Evolutionary conservation across 1,140 invertebrate species (phyloP).

Genomic region (Bombus turneri): DNA sequence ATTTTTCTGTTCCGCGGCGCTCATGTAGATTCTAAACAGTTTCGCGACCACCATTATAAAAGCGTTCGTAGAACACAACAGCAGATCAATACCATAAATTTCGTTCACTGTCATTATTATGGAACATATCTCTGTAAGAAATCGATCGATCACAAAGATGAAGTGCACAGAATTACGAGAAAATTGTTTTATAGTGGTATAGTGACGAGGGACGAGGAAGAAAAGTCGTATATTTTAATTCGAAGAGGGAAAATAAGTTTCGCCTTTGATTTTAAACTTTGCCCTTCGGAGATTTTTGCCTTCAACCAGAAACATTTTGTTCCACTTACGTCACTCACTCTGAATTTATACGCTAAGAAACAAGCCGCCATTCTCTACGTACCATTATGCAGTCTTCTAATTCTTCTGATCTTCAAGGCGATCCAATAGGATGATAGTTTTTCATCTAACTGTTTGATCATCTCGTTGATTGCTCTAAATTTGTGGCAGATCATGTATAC

Average conservation of each 20-base stretch:
- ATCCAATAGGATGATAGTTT: slow-evolving; percentile 31
- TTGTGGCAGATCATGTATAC: slow-evolving; percentile 59
- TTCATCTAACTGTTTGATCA: slow-evolving; percentile 54
- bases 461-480: slow-evolving; percentile 62
- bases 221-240: neutral
- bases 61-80: slow-evolving; percentile 70
- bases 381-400: slow-evolving; percentile 68
- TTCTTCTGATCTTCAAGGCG: slow-evolving; percentile 63
- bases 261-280: neutral
- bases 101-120: slow-evolving; percentile 65
- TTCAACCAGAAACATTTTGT: neutral
- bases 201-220: neutral
- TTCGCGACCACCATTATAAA: slow-evolving; percentile 73
- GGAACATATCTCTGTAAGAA: slow-evolving; percentile 60
- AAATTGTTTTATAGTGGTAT: neutral
- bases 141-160: neutral
- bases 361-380: neutral
- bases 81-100: slow-evolving; percentile 65
- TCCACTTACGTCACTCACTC: neutral
- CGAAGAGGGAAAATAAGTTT: neutral
- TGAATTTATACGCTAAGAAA: neutral
- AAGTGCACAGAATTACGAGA: neutral
- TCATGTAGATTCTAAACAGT: slow-evolving; percentile 73
- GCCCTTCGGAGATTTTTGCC: no score
- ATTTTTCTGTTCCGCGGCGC: slow-evolving; percentile 67